Evolutionary conservation across 2,888 invertebrate species (phyloP), one percentile per base, ranked within the genome.

Genomic region (Abscondita cerata): DNA sequence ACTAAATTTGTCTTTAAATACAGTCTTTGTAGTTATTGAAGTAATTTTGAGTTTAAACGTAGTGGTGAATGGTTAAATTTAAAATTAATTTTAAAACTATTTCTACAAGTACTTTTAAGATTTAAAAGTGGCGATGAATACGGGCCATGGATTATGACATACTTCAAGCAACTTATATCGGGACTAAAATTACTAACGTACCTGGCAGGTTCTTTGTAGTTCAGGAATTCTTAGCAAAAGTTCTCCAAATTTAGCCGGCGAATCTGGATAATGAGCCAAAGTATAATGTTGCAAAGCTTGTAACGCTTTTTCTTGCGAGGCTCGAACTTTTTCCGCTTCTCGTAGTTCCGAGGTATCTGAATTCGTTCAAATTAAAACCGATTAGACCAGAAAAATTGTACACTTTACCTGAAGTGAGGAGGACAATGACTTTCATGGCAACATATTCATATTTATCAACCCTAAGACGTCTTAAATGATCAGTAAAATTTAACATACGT

Each of bases 391-490:
- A n/a, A n/a, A n/a, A n/a, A n/a, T 16, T 33, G 11, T 18, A 55
- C n/a, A n/a, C 12, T 76, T 79, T 81, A 96, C 96, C 95, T 78
- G 96, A 95, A 70, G 94, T 93, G 72, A 96, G 87, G 52, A 96
- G 86, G 63, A 96, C 91, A 75, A 96, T 93, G 69, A 95, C 95
- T 84, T 98, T 98, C 86, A 98, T 90, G 70, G 96, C 96, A 71
- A 96, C 96, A 80, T 96, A 98, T 83, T 98, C 98, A 81, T 96
- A 96, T 75, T 94, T 89, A 82, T 98, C 97, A 34, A 98, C 93
- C 72, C 93, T 86, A 68, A 98, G 84, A 69, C 96, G 83, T 71
- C 96, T 84, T 74, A 98, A 83, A 80, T 96, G 95, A 77, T 96
- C 95, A 0, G 96, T 95, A 81, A 98, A 92, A 78, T 94, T 93